Conservation (phyloP, 2,888 invertebrate genomes). For the Periphyllus acericola region DNA sequence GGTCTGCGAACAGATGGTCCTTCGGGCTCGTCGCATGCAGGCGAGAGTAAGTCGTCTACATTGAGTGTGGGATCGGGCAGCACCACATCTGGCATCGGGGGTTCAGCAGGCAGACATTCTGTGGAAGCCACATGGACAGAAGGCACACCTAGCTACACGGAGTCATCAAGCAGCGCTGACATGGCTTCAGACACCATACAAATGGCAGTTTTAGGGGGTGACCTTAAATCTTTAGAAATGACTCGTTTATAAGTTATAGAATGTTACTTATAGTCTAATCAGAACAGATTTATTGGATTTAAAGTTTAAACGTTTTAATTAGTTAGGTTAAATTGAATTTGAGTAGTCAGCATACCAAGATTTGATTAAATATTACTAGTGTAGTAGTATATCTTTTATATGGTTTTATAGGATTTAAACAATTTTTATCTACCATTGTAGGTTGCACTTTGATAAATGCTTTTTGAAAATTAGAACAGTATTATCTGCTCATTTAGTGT, state of each 20-base stretch:
- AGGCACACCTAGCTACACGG: conserved; percentile 96
- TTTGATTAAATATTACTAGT: conserved; percentile 48
- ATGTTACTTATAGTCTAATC: conserved; percentile 55
- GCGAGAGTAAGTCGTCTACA: conserved; percentile 68
- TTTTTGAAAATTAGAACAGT: conserved; percentile 42
- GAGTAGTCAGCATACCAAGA: conserved; percentile 32
- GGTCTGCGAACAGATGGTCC: conserved; percentile 56
- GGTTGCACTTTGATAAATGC: conserved; percentile 44
- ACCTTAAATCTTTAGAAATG: conserved; percentile 60
- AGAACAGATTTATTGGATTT: conserved; percentile 46
- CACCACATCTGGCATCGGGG: conserved; percentile 71
- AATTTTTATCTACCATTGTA: conserved; percentile 2
- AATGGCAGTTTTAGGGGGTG: conserved; percentile 46
- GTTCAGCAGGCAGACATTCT: conserved; percentile 80
- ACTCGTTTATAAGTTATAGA: conserved; percentile 56
- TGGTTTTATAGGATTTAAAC: conserved; percentile 1
- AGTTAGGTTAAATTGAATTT: conserved; percentile 34
- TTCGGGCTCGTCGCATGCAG: conserved; percentile 52
- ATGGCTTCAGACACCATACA: conserved; percentile 69
- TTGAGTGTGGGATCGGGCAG: conserved; percentile 75
- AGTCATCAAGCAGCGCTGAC: conserved; percentile 93
- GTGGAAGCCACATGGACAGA: conserved; percentile 98
- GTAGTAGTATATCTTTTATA: conserved; percentile 10
- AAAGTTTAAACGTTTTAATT: conserved; percentile 39
- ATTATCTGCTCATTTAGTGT: conserved; percentile 37